Evolutionary conservation across 2,113 vertebrate genomes (phyloP), one percentile per base, ranked within the genome.

Genomic region (Lanius ludovicianus): DNA sequence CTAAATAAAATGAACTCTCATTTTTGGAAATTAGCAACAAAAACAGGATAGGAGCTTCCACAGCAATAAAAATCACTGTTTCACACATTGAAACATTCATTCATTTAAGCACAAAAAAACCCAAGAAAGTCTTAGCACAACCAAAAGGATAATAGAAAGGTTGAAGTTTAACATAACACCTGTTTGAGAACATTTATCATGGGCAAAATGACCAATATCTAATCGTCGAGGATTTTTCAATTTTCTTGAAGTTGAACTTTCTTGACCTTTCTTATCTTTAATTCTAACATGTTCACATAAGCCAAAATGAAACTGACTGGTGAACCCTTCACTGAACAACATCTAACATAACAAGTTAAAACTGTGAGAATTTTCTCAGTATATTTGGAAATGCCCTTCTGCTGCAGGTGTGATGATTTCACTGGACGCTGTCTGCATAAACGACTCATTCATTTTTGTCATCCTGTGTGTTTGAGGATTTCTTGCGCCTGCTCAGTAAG

Each of bases 401-500:
- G 17, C 35, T 81, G 25, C n/a, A 93, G 68, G 14, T 9, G 4
- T 33, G 35, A 35, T 46, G 28, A 42, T 77, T 41, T 80, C 39
- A 11, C 15, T 81, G 35, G 27, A 86, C 3, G 3, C 33, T 22
- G 16, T 21, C 25, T 53, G 23, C 64, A 33, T 39, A 68, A 84
- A 83, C 0, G 0, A 77, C 13, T 39, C 2, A 10, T 28, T 80
- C 0, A 0, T 27, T 87, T 82, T 46, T 60, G 31, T 47, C 35
- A 33, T 25, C 15, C 44, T 47, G 9, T 44, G 28, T 50, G n/a
- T 57, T 82, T 77, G 42, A 71, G 62, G 24, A 20, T 89, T 86
- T 64, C 41, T 78, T 57, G 49, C 81, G 67, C 50, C 42, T 77
- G 22, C 30, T 86, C 21, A 10, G 30, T 64, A 67, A 78, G 41